These are phyloP conservation scores for Arvicanthis niloticus DNA, from an alignment of 2,113 vertebrate genomes.

Conservation along the genomic window DNA sequence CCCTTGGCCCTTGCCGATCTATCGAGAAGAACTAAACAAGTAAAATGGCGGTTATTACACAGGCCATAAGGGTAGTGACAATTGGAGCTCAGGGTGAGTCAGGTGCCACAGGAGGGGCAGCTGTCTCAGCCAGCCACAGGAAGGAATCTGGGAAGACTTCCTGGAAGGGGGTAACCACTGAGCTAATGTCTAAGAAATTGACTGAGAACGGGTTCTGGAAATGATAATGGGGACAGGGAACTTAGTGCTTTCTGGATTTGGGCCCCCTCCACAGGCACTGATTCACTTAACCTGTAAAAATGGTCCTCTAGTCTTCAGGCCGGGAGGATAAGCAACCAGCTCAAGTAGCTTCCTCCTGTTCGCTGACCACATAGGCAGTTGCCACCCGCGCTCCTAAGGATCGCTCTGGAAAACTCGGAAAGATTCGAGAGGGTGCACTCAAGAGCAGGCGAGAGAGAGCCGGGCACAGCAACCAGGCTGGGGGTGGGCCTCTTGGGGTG, in stretches of 20 bases:
- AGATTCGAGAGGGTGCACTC: fast-evolving
- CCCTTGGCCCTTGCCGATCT: background rate
- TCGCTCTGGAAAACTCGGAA: background rate
- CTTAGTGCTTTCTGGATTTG: background rate
- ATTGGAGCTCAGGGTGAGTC: slow-evolving; percentile 8
- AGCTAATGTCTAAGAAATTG: background rate
- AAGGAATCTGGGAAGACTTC: slow-evolving; percentile 41
- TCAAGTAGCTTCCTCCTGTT: background rate
- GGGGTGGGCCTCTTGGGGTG: background rate
- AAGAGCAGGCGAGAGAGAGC: background rate
- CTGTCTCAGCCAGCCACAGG: background rate
- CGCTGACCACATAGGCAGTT: background rate
- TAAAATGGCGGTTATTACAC: slow-evolving; percentile 5
- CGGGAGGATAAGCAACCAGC: background rate
- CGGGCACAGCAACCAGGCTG: fast-evolving
- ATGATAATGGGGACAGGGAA: background rate
- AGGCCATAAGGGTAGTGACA: background rate
- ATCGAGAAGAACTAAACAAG: background rate
- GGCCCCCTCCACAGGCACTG: background rate
- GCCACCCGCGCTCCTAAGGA: fast-evolving
- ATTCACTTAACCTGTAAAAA: background rate
- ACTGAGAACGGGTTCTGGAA: background rate
- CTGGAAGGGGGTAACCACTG: background rate
- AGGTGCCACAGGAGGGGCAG: background rate
- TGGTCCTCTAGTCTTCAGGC: background rate